Base-by-base conservation (phyloP, 2,797 vertebrate genomes). In the Heterohyrax brucei region DNA sequence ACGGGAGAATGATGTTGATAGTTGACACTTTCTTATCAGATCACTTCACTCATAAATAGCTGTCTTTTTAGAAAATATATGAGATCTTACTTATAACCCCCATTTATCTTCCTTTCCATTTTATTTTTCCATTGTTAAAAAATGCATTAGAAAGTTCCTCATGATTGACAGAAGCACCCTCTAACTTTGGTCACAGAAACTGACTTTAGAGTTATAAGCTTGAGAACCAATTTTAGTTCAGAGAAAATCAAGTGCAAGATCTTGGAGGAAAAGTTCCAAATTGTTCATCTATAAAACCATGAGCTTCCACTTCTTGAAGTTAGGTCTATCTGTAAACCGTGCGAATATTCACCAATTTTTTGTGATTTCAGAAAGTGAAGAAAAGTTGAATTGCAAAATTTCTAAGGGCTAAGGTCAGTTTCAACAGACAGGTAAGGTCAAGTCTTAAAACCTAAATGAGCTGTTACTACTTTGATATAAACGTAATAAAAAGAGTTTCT, bases 311-410 rank as follows among this genome's bases (percentile, higher is more conserved):
- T 75, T 79, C 24, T 90, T 87, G 46, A 87, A 53, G 12, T 76
- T 72, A 76, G 33, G 48, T 89, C 13, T 28, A 50, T 91, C 46
- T 61, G 22, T 44, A 21, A 10, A 96, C 86, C 39, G 88, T 59
- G 19, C n/a, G 76, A 76, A 76, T 84, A 85, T 39, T 24, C 5
- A 92, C 22, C 21, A 53, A 81, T 6, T 61, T 46, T 46, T 77
- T 53, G 73, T 78, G 73, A 95, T 78, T 91, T 94, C n/a, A 82
- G 48, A 33, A 93, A 80, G 28, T 44, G n/a, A 72, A 91, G 70
- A 86, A 76, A 48, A n/a, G 10, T 3, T 94, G 8, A 87, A 70
- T 10, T 70, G 13, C 59, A 89, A 70, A 86, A 81, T 53, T 59
- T 89, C 48, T 59, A 85, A 70, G 33, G 89, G 22, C 33, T 72